phyloP scores from a whole-genome alignment of 1,140 invertebrate genomes.

The Drosophila lowei region DNA sequence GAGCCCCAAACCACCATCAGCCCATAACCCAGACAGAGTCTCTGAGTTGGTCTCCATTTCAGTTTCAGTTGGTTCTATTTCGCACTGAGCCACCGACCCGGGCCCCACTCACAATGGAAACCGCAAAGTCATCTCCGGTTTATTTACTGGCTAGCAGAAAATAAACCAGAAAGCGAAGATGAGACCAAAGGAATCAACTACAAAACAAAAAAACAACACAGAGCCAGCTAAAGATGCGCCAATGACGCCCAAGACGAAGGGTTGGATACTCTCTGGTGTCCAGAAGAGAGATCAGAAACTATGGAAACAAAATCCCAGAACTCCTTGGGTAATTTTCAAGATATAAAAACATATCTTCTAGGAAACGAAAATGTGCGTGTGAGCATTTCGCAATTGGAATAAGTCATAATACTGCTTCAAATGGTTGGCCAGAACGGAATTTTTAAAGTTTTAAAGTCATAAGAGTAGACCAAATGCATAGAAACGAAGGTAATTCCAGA shows the following conservation, averaged over 20 bases:
- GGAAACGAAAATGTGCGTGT: too few relatives aligned
- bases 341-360: too few relatives aligned
- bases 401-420: too few relatives aligned
- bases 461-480: too few relatives aligned
- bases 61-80: constrained; percentile 60
- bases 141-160: constrained; percentile 74
- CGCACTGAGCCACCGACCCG: constrained; percentile 28
- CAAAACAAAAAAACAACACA: constrained; percentile 24
- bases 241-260: background rate
- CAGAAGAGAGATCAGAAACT: too few relatives aligned
- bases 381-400: too few relatives aligned
- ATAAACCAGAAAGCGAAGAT: constrained; percentile 67
- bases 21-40: constrained; percentile 34
- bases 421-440: too few relatives aligned
- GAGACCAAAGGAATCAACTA: constrained; percentile 51
- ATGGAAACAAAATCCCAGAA: too few relatives aligned
- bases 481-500: too few relatives aligned
- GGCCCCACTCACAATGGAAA: constrained; percentile 56
- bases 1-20: constrained; percentile 18
- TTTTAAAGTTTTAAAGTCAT: too few relatives aligned
- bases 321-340: too few relatives aligned
- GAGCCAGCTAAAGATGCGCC: constrained; percentile 6
- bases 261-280: constrained; percentile 5
- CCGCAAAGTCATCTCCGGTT: constrained; percentile 83
- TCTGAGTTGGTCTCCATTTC: constrained; percentile 29